phyloP scores from a whole-genome alignment of 2,113 vertebrate genomes.

The Xenopus borealis region DNA sequence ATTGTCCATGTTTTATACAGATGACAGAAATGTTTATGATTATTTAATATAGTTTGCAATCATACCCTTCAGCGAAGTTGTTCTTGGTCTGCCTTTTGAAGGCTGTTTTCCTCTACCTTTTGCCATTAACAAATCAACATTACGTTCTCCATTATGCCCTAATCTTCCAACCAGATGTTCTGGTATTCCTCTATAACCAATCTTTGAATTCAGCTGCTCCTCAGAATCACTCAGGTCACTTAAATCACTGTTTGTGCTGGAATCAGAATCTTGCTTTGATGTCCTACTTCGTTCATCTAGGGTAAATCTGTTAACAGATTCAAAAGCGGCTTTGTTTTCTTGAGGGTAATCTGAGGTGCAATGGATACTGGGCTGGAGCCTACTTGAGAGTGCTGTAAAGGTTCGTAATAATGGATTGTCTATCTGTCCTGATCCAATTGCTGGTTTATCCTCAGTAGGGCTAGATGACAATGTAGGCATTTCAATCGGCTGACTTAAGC shows the following conservation, averaged over 20 bases:
- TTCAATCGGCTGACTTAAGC: slow-evolving; percentile 71
- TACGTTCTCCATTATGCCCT: slow-evolving; percentile 64
- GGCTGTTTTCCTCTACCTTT: slow-evolving; percentile 81
- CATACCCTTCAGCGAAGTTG: slow-evolving; percentile 91
- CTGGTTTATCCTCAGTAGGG: slow-evolving; percentile 75
- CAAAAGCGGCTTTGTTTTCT: slow-evolving; percentile 75
- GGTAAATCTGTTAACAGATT: slow-evolving; percentile 86
- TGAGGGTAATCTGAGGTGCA: slow-evolving; percentile 69
- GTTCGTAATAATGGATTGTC: slow-evolving; percentile 74
- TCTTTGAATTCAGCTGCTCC: slow-evolving; percentile 80
- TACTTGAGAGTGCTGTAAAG: slow-evolving; percentile 73
- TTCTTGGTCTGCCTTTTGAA: slow-evolving; percentile 86
- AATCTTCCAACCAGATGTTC: slow-evolving; percentile 74
- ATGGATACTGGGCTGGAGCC: slow-evolving; percentile 74
- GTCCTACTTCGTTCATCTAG: slow-evolving; percentile 87
- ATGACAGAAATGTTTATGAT: slow-evolving; percentile 11
- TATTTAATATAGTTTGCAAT: slow-evolving; percentile 11
- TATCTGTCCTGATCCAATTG: slow-evolving; percentile 61
- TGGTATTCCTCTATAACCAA: slow-evolving; percentile 75
- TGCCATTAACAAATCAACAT: slow-evolving; percentile 73
- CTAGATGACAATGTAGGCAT: slow-evolving; percentile 79
- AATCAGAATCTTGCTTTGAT: slow-evolving; percentile 89
- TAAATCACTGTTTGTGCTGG: slow-evolving; percentile 92
- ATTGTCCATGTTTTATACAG: no score
- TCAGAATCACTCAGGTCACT: slow-evolving; percentile 95